Evolutionary conservation across 2,113 vertebrate genomes (phyloP).

Genomic region (Oryzias curvinotus): DNA sequence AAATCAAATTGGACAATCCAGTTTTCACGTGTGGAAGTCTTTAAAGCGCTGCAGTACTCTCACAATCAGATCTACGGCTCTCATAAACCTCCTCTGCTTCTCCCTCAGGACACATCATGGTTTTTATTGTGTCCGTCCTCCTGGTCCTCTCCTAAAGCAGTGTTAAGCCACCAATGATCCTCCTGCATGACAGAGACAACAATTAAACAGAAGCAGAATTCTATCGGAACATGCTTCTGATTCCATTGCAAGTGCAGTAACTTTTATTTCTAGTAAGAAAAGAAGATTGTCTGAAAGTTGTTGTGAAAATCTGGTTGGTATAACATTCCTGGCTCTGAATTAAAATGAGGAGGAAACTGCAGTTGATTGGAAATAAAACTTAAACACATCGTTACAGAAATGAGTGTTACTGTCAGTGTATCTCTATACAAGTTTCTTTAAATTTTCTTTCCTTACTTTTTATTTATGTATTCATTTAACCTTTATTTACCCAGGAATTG

Average conservation of each 20-base stretch:
- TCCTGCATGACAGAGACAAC: constrained; percentile 18
- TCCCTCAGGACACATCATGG: background rate
- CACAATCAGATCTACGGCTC: constrained; percentile 3
- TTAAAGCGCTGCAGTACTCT: background rate
- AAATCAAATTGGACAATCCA: background rate
- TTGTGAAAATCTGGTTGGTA: constrained; percentile 14
- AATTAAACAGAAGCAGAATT: constrained; percentile 19
- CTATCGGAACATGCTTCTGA: constrained; percentile 15
- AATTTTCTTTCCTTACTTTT: too few species aligned
- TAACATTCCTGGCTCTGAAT: background rate
- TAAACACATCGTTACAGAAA: too few species aligned
- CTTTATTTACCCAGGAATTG: too few species aligned
- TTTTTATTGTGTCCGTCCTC: background rate
- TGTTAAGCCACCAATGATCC: constrained; percentile 7
- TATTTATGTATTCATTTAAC: too few species aligned
- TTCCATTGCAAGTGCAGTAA: constrained; percentile 48
- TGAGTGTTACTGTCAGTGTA: too few species aligned
- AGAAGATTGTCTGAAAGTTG: constrained; percentile 1
- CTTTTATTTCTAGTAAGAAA: too few species aligned
- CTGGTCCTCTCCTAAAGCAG: constrained; percentile 19
- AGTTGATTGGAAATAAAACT: too few species aligned
- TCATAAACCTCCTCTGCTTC: constrained; percentile 1
- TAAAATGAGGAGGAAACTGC: too few species aligned
- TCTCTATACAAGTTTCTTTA: too few species aligned
- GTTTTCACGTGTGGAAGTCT: background rate